These are phyloP conservation scores for Drosophila bipectinata DNA, from an alignment of 1,140 invertebrate species.

Conservation along the genomic window DNA sequence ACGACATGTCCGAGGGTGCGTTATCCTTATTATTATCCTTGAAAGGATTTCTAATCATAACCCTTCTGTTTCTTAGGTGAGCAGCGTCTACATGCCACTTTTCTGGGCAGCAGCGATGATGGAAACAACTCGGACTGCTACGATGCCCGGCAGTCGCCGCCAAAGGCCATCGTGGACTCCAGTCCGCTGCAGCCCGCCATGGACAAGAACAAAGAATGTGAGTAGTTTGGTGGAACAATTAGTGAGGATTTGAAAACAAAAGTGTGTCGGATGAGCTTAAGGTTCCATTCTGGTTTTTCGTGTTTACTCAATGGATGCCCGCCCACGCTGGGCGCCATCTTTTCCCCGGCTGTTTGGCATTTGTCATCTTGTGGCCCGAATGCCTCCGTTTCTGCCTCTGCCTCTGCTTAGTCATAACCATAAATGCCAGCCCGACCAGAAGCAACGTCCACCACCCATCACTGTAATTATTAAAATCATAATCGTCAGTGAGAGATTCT, in stretches of 20 bases:
- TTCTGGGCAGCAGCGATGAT: conserved; percentile 81
- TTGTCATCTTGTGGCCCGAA: conserved; percentile 58
- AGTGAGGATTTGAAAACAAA: not conserved
- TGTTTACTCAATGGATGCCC: conserved; percentile 58
- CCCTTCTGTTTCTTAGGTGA: conserved; percentile 51
- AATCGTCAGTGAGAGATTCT: conserved; percentile 16
- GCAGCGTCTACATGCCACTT: conserved; percentile 78
- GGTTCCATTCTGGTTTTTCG: conserved; percentile 15
- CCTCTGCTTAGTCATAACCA: conserved; percentile 53
- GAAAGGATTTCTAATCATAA: not conserved
- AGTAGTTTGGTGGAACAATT: conserved; percentile 84
- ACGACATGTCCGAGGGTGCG: conserved; percentile 88
- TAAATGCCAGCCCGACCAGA: conserved; percentile 22
- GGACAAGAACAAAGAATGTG: conserved; percentile 99
- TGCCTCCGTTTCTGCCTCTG: not conserved
- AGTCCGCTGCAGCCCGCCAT: conserved; percentile 95
- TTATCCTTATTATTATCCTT: not conserved
- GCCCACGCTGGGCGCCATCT: conserved; percentile 46
- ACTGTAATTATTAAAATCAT: conserved; percentile 19
- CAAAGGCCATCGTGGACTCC: conserved; percentile 96
- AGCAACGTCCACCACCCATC: conserved; percentile 3
- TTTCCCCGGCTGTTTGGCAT: conserved; percentile 69
- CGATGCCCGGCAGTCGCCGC: conserved; percentile 88
- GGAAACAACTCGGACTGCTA: conserved; percentile 82
- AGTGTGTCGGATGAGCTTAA: not conserved